These are phyloP conservation scores for Epinotia bilunana DNA, from an alignment of 2,888 invertebrate species.

Conservation along the genomic window DNA sequence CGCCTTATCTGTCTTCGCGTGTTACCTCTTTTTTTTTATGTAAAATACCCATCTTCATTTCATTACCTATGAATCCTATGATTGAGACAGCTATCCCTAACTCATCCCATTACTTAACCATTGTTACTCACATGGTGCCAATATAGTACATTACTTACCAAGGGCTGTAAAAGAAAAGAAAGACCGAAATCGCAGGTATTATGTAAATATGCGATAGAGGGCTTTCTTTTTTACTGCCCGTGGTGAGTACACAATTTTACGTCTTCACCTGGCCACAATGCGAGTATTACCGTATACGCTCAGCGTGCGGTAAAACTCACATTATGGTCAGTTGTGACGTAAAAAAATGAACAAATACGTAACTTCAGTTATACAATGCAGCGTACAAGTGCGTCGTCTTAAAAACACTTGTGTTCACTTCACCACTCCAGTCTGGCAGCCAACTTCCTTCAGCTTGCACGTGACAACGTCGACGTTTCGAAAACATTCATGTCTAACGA, in stretches of 20 bases:
- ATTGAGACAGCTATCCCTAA: conserved; percentile 15
- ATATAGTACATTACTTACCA: too few relatives aligned
- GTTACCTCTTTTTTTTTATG: conserved; percentile 1
- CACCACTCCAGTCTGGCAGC: conserved; percentile 61
- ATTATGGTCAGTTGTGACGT: too few relatives aligned
- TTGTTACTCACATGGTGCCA: conserved; percentile 21
- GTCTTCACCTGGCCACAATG: too few relatives aligned
- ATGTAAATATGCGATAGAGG: too few relatives aligned
- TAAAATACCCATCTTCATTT: conserved; percentile 6
- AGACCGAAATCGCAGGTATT: too few relatives aligned
- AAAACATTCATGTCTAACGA: conserved; percentile 18
- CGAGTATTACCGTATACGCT: too few relatives aligned
- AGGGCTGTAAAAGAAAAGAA: too few relatives aligned
- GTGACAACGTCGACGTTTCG: conserved; percentile 10
- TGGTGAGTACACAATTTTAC: too few relatives aligned
- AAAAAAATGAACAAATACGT: conserved; percentile 29
- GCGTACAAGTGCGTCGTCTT: conserved; percentile 56
- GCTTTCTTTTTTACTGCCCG: too few relatives aligned
- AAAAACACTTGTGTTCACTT: conserved; percentile 63
- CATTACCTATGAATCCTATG: too few relatives aligned
- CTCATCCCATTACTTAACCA: conserved; percentile 8
- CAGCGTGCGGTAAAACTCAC: too few relatives aligned
- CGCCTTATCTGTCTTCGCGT: background rate
- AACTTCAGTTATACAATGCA: conserved; percentile 32
- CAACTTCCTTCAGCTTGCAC: conserved; percentile 29